Evolutionary conservation across 2,888 invertebrate species (phyloP).

Genomic region (Protodeltote pygarga): DNA sequence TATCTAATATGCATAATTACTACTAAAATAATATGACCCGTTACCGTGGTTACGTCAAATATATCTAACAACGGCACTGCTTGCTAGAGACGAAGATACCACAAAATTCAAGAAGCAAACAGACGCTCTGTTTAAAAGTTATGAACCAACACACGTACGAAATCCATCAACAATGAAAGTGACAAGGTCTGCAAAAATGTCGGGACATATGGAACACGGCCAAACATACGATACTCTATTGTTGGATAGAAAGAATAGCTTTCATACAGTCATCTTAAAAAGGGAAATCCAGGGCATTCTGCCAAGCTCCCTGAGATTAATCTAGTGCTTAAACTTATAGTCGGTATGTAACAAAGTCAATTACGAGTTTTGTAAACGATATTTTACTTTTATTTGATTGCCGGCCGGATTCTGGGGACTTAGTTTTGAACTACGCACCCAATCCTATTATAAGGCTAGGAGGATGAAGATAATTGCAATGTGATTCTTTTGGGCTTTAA

Average conservation of each 20-base stretch:
- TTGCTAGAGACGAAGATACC: not conserved
- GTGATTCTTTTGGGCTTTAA: too few species aligned
- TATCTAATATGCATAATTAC: too few species aligned
- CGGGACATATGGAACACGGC: constrained; percentile 20
- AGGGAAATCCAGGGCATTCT: constrained; percentile 18
- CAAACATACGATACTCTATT: constrained; percentile 22
- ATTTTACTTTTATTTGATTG: too few species aligned
- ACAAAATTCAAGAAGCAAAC: not conserved
- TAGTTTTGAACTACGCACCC: too few species aligned
- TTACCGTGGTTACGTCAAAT: too few species aligned
- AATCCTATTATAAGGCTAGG: too few species aligned
- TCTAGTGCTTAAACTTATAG: too few species aligned
- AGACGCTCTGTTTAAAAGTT: not conserved
- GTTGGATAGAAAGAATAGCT: constrained; percentile 22
- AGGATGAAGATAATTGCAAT: too few species aligned
- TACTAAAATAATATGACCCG: too few species aligned
- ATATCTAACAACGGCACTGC: not conserved
- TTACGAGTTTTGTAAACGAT: too few species aligned
- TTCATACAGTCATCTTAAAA: constrained; percentile 21
- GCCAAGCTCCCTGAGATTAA: constrained; percentile 27
- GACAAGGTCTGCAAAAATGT: not conserved
- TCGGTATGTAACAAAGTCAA: too few species aligned
- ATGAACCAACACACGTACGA: not conserved
- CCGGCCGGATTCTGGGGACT: too few species aligned
- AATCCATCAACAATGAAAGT: constrained; percentile 17